Evolutionary conservation across 1,140 invertebrate species (phyloP).

Genomic region (Hestina assimilis): DNA sequence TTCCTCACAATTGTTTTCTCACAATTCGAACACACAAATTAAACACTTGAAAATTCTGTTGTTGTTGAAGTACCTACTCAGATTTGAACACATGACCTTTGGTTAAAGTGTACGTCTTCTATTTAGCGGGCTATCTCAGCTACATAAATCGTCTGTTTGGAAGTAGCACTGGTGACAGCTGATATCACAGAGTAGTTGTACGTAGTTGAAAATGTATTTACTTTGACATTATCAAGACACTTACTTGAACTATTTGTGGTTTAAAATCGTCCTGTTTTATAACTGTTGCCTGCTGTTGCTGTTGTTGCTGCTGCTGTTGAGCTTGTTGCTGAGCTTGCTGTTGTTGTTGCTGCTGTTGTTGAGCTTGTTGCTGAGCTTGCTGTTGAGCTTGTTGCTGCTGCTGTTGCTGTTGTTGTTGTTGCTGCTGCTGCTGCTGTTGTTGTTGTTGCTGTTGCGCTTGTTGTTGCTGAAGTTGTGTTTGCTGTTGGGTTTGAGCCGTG

Average conservation of each 20-base stretch:
- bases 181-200: too few species aligned
- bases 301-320: conserved; percentile 44
- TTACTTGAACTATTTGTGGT: conserved; percentile 73
- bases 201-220: too few species aligned
- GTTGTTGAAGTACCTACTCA: too few species aligned
- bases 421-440: conserved; percentile 41
- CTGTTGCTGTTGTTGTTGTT: conserved; percentile 40
- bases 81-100: too few species aligned
- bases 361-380: conserved; percentile 62
- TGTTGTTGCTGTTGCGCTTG: conserved; percentile 46
- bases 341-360: conserved; percentile 37
- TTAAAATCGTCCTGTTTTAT: conserved; percentile 73
- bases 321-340: conserved; percentile 27
- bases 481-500: conserved; percentile 35
- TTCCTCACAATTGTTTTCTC: too few species aligned
- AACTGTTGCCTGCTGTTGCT: conserved; percentile 63
- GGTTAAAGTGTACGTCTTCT: too few species aligned
- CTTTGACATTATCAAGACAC: conserved; percentile 14
- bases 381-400: conserved; percentile 51
- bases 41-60: not conserved
- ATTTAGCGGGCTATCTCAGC: too few species aligned
- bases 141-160: too few species aligned
- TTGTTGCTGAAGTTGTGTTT: conserved; percentile 41
- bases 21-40: too few species aligned
- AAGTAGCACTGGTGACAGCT: too few species aligned